Base-by-base conservation (phyloP, 2,797 vertebrate species). In the Zenarchopterus dispar region DNA sequence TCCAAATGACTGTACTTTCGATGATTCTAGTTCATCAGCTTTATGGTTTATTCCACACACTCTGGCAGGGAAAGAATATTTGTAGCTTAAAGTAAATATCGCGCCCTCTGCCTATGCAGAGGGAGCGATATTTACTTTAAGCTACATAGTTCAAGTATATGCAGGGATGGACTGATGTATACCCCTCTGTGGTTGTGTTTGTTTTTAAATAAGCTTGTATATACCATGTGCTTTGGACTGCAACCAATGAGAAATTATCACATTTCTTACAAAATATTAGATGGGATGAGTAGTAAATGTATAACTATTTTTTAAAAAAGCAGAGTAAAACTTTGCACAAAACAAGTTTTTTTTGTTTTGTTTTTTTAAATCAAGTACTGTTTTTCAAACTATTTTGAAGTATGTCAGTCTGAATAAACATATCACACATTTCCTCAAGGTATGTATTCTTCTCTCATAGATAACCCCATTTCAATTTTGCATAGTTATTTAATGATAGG, bases 81-180 rank as follows among this genome's bases (percentile, higher is more conserved):
- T 82, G 62, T 45, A 24, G 61, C 78, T 85, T 78, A 79, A 66
- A 78, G 82, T 85, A 82, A 88, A 85, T 75, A 76, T 56, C 60
- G 52, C 62, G 49, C 66, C 67, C 58, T 71, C 57, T 70, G 60
- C 56, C n/a, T n/a, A n/a, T n/a, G 56, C 60, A 70, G 57, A 71
- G 58, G 67, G 66, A 52, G 62, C 52, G 60, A 56, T 76, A 75
- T 85, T 88, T 82, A 85, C 82, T 78, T 66, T 79, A 78, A 85
- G 78, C 61, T 24, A 45, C 62, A 82, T 67, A 70, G 53, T 24
- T 15, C 16, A n/a, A n/a, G 3, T 8, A 6, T 4, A 21, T 39
- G 36, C n/a, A 21, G n/a, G n/a, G 11, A 13, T 5, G 28, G 18
- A 8, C 48, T 50, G 48, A 31, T 50, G 48, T 8, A 8, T 28